These are phyloP conservation scores for Ailuropoda melanoleuca DNA, from an alignment of 2,113 vertebrate species.

Conservation along the genomic window DNA sequence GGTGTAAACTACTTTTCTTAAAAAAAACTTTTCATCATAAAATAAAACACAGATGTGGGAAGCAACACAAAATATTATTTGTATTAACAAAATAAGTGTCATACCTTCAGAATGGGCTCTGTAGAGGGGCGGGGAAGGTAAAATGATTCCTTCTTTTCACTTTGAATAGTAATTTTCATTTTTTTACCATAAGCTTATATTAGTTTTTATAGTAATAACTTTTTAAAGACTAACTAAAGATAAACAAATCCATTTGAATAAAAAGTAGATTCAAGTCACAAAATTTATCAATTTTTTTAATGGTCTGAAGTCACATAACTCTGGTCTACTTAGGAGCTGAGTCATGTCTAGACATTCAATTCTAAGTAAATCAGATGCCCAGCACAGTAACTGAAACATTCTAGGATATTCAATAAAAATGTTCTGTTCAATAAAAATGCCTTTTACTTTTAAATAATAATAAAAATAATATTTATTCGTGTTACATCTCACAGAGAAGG, in stretches of 20 bases:
- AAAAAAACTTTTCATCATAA: not conserved
- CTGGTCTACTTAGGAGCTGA: not conserved
- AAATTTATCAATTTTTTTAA: not conserved
- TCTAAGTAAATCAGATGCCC: not conserved
- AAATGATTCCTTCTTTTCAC: not conserved
- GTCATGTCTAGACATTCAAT: not conserved
- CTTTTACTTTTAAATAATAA: not conserved
- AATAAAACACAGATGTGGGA: not conserved
- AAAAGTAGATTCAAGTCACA: constrained; percentile 3
- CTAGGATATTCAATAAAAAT: not conserved
- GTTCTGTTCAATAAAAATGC: not conserved
- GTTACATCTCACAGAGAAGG: not conserved
- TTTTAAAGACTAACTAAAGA: not conserved
- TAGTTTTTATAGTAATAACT: not conserved
- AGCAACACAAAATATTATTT: not conserved
- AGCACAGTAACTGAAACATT: not conserved
- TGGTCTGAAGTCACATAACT: not conserved
- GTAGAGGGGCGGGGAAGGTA: not conserved
- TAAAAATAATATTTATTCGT: not conserved
- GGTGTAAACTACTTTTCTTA: not conserved
- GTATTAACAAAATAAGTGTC: not conserved
- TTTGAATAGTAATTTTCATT: not conserved
- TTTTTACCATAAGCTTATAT: not conserved
- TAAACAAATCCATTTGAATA: not conserved
- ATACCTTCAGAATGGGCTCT: not conserved